Conservation (phyloP, 1,140 invertebrate species). For the Hylyphantes graminicola region DNA sequence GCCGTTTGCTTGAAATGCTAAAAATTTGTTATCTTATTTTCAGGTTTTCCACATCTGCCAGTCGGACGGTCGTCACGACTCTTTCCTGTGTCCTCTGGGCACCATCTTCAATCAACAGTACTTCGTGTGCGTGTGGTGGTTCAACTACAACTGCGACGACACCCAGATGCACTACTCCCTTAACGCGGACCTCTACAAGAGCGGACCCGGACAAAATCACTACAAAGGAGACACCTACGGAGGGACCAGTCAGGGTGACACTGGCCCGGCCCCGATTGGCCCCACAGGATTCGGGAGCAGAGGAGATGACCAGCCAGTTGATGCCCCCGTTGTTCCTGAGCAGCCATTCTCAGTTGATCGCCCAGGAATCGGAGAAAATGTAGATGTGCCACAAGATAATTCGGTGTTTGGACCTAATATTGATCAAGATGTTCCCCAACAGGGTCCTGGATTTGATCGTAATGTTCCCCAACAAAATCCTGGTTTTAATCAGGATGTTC, state of each 20-base stretch:
- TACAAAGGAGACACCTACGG: constrained; percentile 37
- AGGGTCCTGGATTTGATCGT: neutral
- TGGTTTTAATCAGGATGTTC: no score
- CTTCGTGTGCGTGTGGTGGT: constrained; percentile 80
- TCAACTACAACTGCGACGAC: constrained; percentile 82
- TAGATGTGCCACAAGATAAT: neutral
- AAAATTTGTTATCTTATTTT: neutral
- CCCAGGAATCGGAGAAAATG: neutral
- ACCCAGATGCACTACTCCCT: constrained; percentile 72
- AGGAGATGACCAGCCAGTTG: neutral
- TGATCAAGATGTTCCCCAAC: neutral
- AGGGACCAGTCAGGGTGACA: neutral
- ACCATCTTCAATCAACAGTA: constrained; percentile 69
- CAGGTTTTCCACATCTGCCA: constrained; percentile 69
- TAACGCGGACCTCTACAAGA: constrained; percentile 67
- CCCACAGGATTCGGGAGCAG: constrained; percentile 1
- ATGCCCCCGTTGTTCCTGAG: neutral
- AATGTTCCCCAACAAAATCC: no score
- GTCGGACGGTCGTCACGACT: constrained; percentile 64
- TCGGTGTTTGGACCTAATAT: neutral
- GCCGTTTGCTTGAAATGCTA: neutral
- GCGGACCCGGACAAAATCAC: constrained; percentile 30
- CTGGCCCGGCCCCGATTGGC: neutral
- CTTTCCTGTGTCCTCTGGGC: constrained; percentile 69
- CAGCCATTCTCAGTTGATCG: neutral